phyloP scores from a whole-genome alignment of 2,797 vertebrate species.

The Pristis pectinata region DNA sequence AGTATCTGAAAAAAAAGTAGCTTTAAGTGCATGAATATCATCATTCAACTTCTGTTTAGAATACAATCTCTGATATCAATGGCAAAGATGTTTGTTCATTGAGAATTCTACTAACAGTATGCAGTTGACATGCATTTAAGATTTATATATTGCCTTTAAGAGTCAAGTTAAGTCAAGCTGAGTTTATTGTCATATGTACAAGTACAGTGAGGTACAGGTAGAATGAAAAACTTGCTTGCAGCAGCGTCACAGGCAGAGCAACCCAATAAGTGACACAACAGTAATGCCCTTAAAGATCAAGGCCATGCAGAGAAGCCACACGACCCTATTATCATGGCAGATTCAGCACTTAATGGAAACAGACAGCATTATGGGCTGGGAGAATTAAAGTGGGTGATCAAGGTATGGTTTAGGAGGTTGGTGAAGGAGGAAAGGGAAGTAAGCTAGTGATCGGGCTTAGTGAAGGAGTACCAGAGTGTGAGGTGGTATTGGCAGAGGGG shows the following conservation, averaged over 20 bases:
- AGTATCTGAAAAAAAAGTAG: not conserved
- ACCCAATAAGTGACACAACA: no score
- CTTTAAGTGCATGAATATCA: not conserved
- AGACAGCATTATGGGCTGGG: not conserved
- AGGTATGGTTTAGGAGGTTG: not conserved
- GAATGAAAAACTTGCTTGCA: no score
- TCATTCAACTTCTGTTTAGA: not conserved
- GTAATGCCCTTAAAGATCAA: no score
- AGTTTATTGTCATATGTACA: no score
- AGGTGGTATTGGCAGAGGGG: not conserved
- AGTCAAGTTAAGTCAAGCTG: no score
- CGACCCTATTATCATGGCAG: no score
- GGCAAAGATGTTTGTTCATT: not conserved
- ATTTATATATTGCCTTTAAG: not conserved
- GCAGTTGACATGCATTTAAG: not conserved
- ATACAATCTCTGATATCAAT: not conserved
- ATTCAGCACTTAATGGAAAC: not conserved
- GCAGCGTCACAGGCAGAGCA: no score
- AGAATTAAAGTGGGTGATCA: no score
- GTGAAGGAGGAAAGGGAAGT: not conserved
- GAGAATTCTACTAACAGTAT: not conserved
- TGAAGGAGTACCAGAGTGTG: not conserved
- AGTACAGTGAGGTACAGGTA: no score
- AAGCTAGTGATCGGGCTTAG: not conserved
- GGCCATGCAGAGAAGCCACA: no score